Base-by-base conservation (phyloP, 2,113 vertebrate species). In the Phycodurus eques region DNA sequence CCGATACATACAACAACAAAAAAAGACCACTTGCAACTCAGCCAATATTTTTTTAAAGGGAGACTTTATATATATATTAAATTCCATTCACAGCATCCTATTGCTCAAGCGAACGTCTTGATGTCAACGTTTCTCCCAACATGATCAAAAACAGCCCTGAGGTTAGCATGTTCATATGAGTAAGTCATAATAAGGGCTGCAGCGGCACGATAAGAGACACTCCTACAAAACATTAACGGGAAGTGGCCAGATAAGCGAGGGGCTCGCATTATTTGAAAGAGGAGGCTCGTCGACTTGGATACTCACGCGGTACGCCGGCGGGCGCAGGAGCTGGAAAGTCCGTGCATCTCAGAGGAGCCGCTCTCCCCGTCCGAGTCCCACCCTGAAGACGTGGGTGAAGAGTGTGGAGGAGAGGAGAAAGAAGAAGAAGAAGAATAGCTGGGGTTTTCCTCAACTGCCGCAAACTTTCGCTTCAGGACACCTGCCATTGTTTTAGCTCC, bases 391-490 rank as follows among this genome's bases (percentile, higher is more conserved):
- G 77, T 51, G 0, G 92, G 90, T 49, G 94, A 94, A 12, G 92
- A 91, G 0, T 93, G 90, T 69, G 93, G 93, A 0, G 92, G 91
- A 44, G 88, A 87, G 0, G 94, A 95, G 64, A 91, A 94, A 85
- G 92, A 93, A 22, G 91, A 94, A 85, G 92, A 93, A 22, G 93
- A 95, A 51, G 91, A 94, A 91, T 91, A 93, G 67, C 81, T 80
- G 64, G 88, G 85, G 65, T 92, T 90, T 77, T 92, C 94, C 31
- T 95, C 94, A 79, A 96, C 83, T 87, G 95, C 94, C 70, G 94
- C 92, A 5, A 94, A 95, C 86, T 96, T 98, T 86, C 96, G 94
- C 89, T 98, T 98, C 19, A 95, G 87, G 46, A 93, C 79, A 71
- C 92, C 94, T 0, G 93, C 93, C 96, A 98, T 98, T 90, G 88